These are phyloP conservation scores for Antigone vipio DNA, from an alignment of 2,113 vertebrate genomes.

Conservation along the genomic window DNA sequence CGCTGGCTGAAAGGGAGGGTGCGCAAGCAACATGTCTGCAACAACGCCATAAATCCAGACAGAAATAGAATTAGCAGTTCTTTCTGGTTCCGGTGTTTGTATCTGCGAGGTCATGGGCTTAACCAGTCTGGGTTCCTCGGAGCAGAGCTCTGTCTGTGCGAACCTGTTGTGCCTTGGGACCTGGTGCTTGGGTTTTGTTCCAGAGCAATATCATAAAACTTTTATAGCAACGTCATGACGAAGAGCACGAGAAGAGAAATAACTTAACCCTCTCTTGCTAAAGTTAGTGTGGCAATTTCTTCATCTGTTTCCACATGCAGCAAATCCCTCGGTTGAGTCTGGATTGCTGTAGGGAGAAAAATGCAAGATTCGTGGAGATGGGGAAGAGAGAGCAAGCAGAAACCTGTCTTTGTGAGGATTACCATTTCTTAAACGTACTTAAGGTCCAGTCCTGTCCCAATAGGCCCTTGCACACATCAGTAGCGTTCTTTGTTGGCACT, in stretches of 20 bases:
- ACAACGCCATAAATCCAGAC: conserved; percentile 28
- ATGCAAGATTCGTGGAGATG: neutral
- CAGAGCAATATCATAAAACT: conserved; percentile 37
- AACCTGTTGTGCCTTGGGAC: conserved; percentile 41
- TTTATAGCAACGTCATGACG: neutral
- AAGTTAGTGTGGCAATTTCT: neutral
- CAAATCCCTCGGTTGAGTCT: neutral
- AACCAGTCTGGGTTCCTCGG: neutral
- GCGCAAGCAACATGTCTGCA: neutral
- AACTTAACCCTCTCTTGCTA: conserved; percentile 4
- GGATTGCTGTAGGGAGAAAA: neutral
- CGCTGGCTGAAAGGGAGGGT: neutral
- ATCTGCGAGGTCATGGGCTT: neutral
- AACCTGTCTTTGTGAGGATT: neutral
- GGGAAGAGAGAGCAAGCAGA: neutral
- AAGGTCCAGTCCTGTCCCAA: neutral
- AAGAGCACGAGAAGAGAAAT: conserved; percentile 13
- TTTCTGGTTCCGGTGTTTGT: conserved; percentile 13
- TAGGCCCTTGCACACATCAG: neutral
- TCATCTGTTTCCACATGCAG: neutral
- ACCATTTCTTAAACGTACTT: neutral
- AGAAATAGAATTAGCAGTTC: conserved; percentile 37
- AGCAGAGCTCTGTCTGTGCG: neutral
- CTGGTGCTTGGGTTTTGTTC: neutral
- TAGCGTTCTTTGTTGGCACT: neutral